phyloP scores from a whole-genome alignment of 2,113 vertebrate species.

The Oncorhynchus masou region DNA sequence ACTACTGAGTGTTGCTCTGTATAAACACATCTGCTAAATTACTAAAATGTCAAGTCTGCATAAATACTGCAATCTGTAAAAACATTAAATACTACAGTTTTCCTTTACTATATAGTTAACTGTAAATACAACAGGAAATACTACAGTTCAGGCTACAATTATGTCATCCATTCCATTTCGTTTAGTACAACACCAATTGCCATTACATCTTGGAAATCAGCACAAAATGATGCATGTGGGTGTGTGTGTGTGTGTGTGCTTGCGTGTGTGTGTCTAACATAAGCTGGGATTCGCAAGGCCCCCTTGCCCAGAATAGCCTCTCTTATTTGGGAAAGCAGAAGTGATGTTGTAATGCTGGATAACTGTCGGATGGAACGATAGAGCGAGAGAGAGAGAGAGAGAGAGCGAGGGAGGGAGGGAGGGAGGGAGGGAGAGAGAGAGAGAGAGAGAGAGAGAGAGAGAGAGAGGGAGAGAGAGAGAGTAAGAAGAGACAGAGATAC shows the following conservation, averaged over 20 bases:
- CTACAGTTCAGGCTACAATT: neutral
- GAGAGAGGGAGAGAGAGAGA: neutral
- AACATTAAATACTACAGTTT: no score
- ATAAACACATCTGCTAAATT: no score
- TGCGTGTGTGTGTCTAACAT: neutral
- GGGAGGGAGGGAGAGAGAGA: neutral
- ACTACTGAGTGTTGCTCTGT: no score
- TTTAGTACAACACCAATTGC: neutral
- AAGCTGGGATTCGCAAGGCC: neutral
- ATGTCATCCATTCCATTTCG: neutral
- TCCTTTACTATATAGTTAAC: no score
- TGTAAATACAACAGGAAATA: no score
- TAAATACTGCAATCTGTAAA: no score
- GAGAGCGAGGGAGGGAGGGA: neutral
- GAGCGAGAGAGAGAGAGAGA: neutral
- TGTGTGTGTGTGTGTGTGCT: neutral
- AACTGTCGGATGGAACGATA: neutral
- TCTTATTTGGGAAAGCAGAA: conserved; percentile 1
- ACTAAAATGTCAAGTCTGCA: no score
- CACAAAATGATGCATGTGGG: no score
- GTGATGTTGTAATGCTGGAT: conserved; percentile 1
- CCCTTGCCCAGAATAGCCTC: neutral
- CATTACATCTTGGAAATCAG: no score
- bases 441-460: neutral
- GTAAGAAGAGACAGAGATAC: neutral